A percentile compares a stretch with the other conserved stretches of the same genome.
Evolutionary conservation across 2,113 vertebrate genomes (phyloP).

Genomic region (Canis aureus): DNA sequence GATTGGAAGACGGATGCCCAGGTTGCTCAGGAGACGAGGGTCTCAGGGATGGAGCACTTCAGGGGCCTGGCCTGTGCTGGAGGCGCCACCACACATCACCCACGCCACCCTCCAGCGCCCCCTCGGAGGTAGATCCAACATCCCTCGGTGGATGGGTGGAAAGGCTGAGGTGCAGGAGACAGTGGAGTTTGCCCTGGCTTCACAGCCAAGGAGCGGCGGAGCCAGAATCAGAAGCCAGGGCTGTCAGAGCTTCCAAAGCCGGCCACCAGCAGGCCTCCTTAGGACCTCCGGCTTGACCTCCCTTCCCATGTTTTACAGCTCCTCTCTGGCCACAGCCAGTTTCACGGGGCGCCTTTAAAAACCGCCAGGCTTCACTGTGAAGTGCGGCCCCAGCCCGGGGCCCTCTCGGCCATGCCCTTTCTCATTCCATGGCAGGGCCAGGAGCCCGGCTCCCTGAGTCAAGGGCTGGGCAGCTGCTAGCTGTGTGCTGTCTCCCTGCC

Average conservation of each 20-base stretch:
- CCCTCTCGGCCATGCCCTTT: neutral
- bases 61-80: neutral
- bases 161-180: neutral
- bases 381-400: no score
- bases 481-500: neutral
- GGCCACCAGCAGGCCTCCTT: accelerated
- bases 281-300: no score
- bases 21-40: neutral
- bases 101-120: accelerated
- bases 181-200: neutral
- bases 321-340: neutral
- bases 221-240: neutral
- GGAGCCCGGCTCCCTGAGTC: neutral
- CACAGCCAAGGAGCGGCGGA: neutral
- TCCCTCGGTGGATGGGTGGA: accelerated
- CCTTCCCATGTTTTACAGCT: neutral
- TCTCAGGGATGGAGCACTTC: neutral
- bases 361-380: neutral
- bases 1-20: accelerated
- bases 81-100: neutral
- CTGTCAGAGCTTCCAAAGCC: neutral
- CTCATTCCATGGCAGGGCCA: no score
- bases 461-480: neutral
- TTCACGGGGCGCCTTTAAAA: neutral
- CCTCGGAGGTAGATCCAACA: accelerated